Base-by-base conservation (phyloP, 2,113 vertebrate species). In the Saiga tatarica region DNA sequence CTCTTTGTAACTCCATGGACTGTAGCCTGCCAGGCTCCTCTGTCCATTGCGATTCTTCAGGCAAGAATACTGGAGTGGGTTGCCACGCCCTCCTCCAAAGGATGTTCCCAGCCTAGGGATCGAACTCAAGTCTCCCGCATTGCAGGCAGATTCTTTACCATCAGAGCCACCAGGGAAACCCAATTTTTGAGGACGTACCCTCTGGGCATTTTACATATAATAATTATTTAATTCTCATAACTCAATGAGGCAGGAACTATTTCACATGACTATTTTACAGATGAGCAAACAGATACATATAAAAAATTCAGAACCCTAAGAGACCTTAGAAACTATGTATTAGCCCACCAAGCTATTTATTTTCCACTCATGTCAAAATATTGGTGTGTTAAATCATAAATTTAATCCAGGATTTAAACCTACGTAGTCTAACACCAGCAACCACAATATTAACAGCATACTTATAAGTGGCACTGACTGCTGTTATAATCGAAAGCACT, bases 341-440 rank as follows among this genome's bases (percentile, higher is more conserved):
- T 83, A 42, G 21, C 52, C 19, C 7, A 16, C 21, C 52, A 83
- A 83, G 52, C 52, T 55, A 83, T 81, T 81, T 81, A 81, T 83
- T 83, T 55, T 83, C 52, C 53, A 55, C 11, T 60, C 47, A 71
- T 55, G 8, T 53, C 76, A 78, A 89, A 42, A 28, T 79, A 93
- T 21, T 30, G 76, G n/a, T 83, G 26, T 15, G 23, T n/a, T 55
- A 95, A 96, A 67, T 95, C 50, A 93, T 78, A 79, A 93, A 96
- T 53, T 59, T 67, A 95, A 76, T 64, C 19, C 11, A 97, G 81
- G 19, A 82, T 87, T 53, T 95, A 89, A 97, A 89, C 15, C 62
- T 78, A 97, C 21, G 64, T 2, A 25, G 53, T 82, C 81, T 64
- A 92, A 90, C 53, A 93, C n/a, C 82, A 91, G 78, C 85, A 14